Base-by-base conservation (phyloP, 2,888 invertebrate genomes). In the Onchidella celtica region DNA sequence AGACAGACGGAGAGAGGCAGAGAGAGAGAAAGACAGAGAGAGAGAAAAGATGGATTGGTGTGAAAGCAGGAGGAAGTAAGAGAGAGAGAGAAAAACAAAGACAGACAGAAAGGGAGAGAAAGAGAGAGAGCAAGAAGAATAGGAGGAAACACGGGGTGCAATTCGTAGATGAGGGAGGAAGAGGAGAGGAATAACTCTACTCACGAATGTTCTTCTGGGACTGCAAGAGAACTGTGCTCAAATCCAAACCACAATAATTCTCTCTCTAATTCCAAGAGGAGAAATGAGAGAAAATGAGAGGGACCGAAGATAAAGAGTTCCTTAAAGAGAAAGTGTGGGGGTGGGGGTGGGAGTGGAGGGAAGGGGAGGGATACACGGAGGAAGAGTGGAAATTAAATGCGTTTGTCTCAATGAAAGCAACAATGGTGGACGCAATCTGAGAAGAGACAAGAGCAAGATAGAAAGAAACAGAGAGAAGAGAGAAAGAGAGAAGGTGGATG, bases 401-500 rank as follows among this genome's bases (percentile, higher is more conserved):
- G n/a, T n/a, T n/a, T n/a, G n/a, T n/a, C n/a, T n/a, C n/a, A n/a
- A n/a, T n/a, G n/a, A n/a, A n/a, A n/a, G n/a, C n/a, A n/a, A n/a
- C n/a, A n/a, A n/a, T n/a, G n/a, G n/a, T n/a, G n/a, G n/a, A n/a
- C n/a, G n/a, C n/a, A n/a, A n/a, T n/a, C n/a, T 24, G 69, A 38
- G 11, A 69, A 40, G n/a, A 14, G 38, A 34, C 6, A 14, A 36
- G 38, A 69, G 69, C 34, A 14, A 69, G 69, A 36, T 3, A 69
- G 38, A 36, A 14, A 69, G 59, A 27, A 59, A 32, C 3, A 73
- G 59, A 59, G 73, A 59, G n/a, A n/a, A 59, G 73, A 59, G 73
- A 73, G 59, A 74, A 34, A 73, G 73, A 57, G 73, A 40, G 70
- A 70, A 14, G 29, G 70, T 11, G 32, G 34, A 57, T 21, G 55